Base-by-base conservation (phyloP, 2,797 vertebrate species). In the Trematomus bernacchii region DNA sequence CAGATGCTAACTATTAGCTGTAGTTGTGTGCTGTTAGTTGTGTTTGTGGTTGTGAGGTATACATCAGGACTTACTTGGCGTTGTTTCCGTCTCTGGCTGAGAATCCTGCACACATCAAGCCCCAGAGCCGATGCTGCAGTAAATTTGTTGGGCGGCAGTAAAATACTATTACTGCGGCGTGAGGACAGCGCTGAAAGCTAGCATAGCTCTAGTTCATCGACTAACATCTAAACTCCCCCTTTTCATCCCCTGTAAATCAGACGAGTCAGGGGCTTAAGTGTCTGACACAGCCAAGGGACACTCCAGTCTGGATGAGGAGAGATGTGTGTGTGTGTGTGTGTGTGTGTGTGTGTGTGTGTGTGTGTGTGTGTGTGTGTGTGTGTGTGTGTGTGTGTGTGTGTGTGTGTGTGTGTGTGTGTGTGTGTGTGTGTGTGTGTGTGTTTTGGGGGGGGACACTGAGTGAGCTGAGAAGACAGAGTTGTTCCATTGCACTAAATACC, bases 161-260 rank as follows among this genome's bases (percentile, higher is more conserved):
- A 91, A 91, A 87, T 78, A 81, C 71, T 64, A 63, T 73, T 79
- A 84, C 37, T 5, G 27, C 27, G 27, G 21, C 27, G 27, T 4
- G 27, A 27, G 21, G 89, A 90, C 79, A 82, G 87, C 48, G 66
- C 73, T 87, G 90, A 91, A 89, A 87, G 85, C 83, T 57, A 85
- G 84, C 83, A 62, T 87, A 81, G 88, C 85, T 86, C 82, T 85
- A 84, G 89, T 80, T 92, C 89, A 92, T 91, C 74, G 68, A 75
- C 85, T 75, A 87, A 86, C 82, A 83, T 89, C 86, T 89, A 84
- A 87, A 88, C 86, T 90, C 83, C 79, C 81, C 73, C 73, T 79
- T 85, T 89, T 89, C 85, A 81, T 90, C 27, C 85, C 86, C 80
- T 80, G 86, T 91, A 88, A 93, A 91, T 92, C 92, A 91, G 85